A percentile compares a stretch with the other conserved stretches of the same genome.
Conservation (phyloP, 2,888 invertebrate genomes). For the Ephialtes manifestator region DNA sequence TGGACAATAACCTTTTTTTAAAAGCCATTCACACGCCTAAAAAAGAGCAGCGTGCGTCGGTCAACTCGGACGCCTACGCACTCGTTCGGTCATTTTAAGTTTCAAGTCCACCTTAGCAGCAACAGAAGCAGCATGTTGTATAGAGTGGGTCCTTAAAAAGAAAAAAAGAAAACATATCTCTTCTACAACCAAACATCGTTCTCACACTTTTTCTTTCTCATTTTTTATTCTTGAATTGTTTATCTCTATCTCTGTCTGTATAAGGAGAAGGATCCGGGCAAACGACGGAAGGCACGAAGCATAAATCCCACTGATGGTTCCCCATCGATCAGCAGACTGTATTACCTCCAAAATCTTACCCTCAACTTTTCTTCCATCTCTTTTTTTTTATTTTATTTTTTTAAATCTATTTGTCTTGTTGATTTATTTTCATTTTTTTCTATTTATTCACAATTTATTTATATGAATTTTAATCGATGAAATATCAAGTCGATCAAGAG, state of each 20-base stretch:
- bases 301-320: slow-evolving; percentile 82
- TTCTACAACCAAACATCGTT: slow-evolving; percentile 52
- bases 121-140: slow-evolving; percentile 59
- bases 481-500: neutral
- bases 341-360: slow-evolving; percentile 78
- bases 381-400: slow-evolving; percentile 61
- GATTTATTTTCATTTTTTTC: slow-evolving; percentile 71
- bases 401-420: slow-evolving; percentile 70
- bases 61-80: slow-evolving; percentile 64
- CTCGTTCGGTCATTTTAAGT: slow-evolving; percentile 50
- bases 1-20: slow-evolving; percentile 67
- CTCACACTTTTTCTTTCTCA: slow-evolving; percentile 59
- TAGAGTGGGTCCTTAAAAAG: slow-evolving; percentile 63
- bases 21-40: slow-evolving; percentile 44
- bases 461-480: slow-evolving; percentile 78
- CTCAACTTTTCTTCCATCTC: slow-evolving; percentile 37
- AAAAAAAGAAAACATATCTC: slow-evolving; percentile 36
- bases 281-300: slow-evolving; percentile 77
- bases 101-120: slow-evolving; percentile 19
- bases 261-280: slow-evolving; percentile 48
- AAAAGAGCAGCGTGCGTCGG: slow-evolving; percentile 42
- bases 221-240: slow-evolving; percentile 8
- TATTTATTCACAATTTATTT: slow-evolving; percentile 67
- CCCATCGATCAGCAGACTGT: slow-evolving; percentile 79
- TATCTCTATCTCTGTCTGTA: slow-evolving; percentile 2